These are phyloP conservation scores for Neodiprion fabricii DNA, from an alignment of 1,140 invertebrate genomes.

Conservation along the genomic window DNA sequence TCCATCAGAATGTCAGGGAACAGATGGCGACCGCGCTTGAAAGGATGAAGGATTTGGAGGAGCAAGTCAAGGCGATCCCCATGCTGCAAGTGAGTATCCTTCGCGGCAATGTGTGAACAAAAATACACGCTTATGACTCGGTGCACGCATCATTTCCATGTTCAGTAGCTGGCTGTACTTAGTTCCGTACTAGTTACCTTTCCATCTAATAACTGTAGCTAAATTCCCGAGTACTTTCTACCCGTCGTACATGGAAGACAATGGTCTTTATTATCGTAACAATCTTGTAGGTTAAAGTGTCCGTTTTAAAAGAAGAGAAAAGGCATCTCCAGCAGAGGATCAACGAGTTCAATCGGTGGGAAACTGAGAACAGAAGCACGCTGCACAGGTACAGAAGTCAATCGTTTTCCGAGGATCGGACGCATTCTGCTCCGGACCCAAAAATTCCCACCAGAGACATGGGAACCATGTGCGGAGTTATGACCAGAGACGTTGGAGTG, in stretches of 20 bases:
- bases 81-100: slow-evolving; percentile 71
- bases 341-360: slow-evolving; percentile 43
- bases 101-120: no score
- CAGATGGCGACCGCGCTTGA: slow-evolving; percentile 81
- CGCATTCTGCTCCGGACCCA: slow-evolving; percentile 31
- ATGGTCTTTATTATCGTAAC: slow-evolving; percentile 11
- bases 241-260: neutral
- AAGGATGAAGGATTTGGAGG: slow-evolving; percentile 80
- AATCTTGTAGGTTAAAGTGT: slow-evolving; percentile 69
- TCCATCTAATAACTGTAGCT: neutral
- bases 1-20: slow-evolving; percentile 68
- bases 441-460: slow-evolving; percentile 63
- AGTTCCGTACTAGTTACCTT: neutral
- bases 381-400: slow-evolving; percentile 53
- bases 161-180: slow-evolving; percentile 10
- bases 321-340: slow-evolving; percentile 68
- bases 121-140: no score
- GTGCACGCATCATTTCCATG: slow-evolving; percentile 7
- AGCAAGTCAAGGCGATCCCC: slow-evolving; percentile 85
- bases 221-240: slow-evolving; percentile 5
- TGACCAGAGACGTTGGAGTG: slow-evolving; percentile 72
- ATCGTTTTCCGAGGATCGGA: slow-evolving; percentile 50
- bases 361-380: slow-evolving; percentile 46
- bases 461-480: slow-evolving; percentile 70
- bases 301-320: slow-evolving; percentile 77